Evolutionary conservation across 2,888 invertebrate species (phyloP).

Genomic region (Tenthredo scrophulariae): DNA sequence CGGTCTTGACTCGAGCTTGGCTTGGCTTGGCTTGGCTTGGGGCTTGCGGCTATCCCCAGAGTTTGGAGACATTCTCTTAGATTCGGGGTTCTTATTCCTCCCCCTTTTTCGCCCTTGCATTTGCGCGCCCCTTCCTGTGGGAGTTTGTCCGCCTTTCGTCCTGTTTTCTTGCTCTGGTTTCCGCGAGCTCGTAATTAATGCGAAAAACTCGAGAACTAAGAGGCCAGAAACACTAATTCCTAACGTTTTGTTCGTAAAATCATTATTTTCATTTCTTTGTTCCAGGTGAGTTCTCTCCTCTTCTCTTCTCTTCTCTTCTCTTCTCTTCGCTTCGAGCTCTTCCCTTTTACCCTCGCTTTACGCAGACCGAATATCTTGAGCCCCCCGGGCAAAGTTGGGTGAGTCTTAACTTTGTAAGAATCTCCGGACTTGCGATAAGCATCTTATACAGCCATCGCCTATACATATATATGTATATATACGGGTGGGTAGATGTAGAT

Average conservation of each 20-base stretch:
- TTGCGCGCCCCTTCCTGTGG: not conserved
- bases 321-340: not conserved
- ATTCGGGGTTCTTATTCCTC: not conserved
- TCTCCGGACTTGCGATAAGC: conserved; percentile 58
- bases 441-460: conserved; percentile 49
- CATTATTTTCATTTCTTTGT: conserved; percentile 51
- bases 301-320: not conserved
- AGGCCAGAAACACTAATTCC: conserved; percentile 50
- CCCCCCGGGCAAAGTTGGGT: conserved; percentile 56
- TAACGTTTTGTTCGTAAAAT: conserved; percentile 44
- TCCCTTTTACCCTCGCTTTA: not conserved
- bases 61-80: conserved; percentile 8
- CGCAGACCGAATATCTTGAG: conserved; percentile 19
- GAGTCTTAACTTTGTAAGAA: conserved; percentile 61
- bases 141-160: conserved; percentile 2
- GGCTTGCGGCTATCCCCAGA: conserved; percentile 1
- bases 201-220: conserved; percentile 29
- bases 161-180: not conserved
- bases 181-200: conserved; percentile 25
- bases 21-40: not conserved
- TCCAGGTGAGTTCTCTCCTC: conserved; percentile 46
- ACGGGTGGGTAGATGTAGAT: not conserved
- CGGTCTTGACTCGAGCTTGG: not conserved
- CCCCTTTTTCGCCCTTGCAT: not conserved
- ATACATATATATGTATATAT: not conserved